Conservation (phyloP, 2,888 invertebrate genomes). For the Amblyteles armatorius region DNA sequence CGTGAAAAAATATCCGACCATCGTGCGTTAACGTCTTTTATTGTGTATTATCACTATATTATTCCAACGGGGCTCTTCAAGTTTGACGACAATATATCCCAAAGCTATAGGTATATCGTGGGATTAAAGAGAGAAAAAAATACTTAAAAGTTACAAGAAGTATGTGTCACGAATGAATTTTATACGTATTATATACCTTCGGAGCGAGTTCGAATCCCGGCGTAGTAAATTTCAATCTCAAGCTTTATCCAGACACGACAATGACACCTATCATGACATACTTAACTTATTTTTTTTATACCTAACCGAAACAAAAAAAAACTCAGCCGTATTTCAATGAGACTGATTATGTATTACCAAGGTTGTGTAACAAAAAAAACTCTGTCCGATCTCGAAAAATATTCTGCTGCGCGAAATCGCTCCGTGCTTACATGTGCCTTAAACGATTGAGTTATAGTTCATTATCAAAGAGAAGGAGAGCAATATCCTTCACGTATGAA, state of each 20-base stretch:
- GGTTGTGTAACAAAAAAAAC: constrained; percentile 41
- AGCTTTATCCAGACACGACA: constrained; percentile 28
- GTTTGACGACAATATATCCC: constrained; percentile 26
- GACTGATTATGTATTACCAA: constrained; percentile 53
- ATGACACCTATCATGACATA: constrained; percentile 22
- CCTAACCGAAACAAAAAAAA: background rate
- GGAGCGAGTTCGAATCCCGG: constrained; percentile 39
- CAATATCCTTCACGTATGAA: background rate
- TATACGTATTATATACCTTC: constrained; percentile 40
- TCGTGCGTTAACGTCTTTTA: background rate
- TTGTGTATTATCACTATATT: constrained; percentile 6
- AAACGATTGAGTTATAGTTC: constrained; percentile 31
- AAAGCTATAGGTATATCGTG: background rate
- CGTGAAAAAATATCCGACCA: background rate
- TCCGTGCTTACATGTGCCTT: constrained; percentile 58
- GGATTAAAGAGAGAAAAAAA: constrained; percentile 28
- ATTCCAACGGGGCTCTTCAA: constrained; percentile 2
- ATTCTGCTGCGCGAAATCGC: constrained; percentile 50
- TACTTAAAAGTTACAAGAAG: constrained; percentile 21
- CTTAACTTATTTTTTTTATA: constrained; percentile 3
- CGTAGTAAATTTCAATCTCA: constrained; percentile 31
- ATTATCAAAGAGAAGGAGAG: constrained; percentile 11
- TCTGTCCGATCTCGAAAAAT: constrained; percentile 29
- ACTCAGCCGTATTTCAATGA: constrained; percentile 22
- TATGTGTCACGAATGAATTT: constrained; percentile 40